Evolutionary conservation across 2,797 vertebrate genomes (phyloP), one percentile per base, ranked within the genome.

Genomic region (Melanotaenia boesemani): DNA sequence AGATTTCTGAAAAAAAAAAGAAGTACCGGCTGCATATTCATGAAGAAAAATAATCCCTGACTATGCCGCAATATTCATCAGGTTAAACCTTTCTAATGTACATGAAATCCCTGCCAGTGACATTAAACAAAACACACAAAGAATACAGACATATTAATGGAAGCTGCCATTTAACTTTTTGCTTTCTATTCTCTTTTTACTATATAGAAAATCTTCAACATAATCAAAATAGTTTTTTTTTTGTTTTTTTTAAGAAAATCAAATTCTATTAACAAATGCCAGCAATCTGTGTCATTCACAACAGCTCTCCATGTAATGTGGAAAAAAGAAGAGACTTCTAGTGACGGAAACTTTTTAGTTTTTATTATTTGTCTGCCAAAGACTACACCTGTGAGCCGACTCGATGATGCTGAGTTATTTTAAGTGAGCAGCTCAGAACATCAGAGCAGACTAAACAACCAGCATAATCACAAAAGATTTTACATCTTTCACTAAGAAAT

Each of bases 391-490:
- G 2, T 56, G 60, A 55, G 60, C 58, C 64, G 72, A 72, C 66
- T 68, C 65, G 32, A 28, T 60, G 63, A 78, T 46, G 63, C 34
- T 10, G 2, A 67, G 74, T 70, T 77, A 76, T 81, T 86, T 82
- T 70, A 71, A 81, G 78, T 70, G 68, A 83, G 63, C n/a, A n/a
- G n/a, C n/a, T n/a, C n/a, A n/a, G n/a, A n/a, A n/a, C n/a, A n/a
- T n/a, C 13, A 0, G 36, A 75, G 73, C 59, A 80, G 72, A 84
- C 82, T 50, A 84, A 89, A 86, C 22, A 89, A 86, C 22, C 71
- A 46, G 56, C 70, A 65, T 83, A 78, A 88, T 83, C 81, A 79
- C 58, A 18, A 74, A 18, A 74, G 83, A 86, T 85, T 87, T 76
- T 54, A 36, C 24, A 18, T 2, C 67, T 56, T 69, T 84, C 50